These are phyloP conservation scores for Tapirus indicus DNA, from an alignment of 2,797 vertebrate species.

Conservation along the genomic window DNA sequence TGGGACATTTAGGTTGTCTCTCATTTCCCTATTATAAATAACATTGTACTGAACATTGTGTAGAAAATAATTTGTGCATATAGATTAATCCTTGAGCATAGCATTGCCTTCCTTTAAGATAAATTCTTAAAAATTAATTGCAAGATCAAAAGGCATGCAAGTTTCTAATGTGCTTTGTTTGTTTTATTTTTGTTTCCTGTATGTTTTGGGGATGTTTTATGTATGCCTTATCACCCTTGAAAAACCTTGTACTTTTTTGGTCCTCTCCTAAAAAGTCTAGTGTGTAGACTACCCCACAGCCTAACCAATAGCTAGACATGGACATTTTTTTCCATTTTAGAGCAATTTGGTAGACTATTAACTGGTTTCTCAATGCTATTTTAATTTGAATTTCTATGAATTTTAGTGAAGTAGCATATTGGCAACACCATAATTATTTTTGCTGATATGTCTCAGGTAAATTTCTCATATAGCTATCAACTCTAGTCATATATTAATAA, in stretches of 20 bases:
- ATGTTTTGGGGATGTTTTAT: neutral
- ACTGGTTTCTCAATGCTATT: neutral
- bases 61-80: neutral
- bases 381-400: neutral
- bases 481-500: neutral
- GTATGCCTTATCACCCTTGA: neutral
- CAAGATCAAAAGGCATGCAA: constrained; percentile 2
- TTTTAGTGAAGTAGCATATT: neutral
- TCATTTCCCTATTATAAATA: constrained; percentile 44
- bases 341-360: neutral
- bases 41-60: neutral
- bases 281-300: neutral
- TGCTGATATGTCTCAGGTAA: neutral
- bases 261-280: neutral
- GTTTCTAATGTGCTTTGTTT: constrained; percentile 3
- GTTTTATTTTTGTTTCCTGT: constrained; percentile 47
- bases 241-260: neutral
- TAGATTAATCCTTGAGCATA: neutral
- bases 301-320: neutral
- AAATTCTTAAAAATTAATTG: constrained; percentile 33
- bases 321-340: neutral
- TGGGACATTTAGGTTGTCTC: neutral
- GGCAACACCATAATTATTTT: neutral
- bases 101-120: constrained; percentile 28
- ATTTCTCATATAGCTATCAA: neutral